Percentiles rank a stretch among this genome's conserved stretches.
Evolutionary conservation across 2,113 vertebrate genomes (phyloP).

Genomic region (Clarias batrachus): DNA sequence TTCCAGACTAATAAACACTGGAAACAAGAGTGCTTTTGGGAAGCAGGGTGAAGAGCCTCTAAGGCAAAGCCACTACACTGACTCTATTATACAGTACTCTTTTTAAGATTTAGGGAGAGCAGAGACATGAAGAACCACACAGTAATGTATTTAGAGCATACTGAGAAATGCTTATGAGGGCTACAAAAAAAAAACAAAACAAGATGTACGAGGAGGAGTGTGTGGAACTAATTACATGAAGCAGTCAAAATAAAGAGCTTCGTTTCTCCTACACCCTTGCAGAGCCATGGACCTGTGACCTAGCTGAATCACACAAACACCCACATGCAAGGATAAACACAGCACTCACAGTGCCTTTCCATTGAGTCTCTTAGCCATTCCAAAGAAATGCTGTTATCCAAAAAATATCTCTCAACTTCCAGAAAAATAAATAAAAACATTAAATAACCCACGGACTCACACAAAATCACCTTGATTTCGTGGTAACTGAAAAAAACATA

Average conservation of each 20-base stretch:
- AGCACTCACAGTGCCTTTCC: background rate
- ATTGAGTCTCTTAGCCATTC: background rate
- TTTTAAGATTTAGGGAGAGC: background rate
- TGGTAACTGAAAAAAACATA: background rate
- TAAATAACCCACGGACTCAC: background rate
- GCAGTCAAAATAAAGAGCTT: constrained; percentile 23
- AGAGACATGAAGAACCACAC: background rate
- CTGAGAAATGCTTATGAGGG: background rate
- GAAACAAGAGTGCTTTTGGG: background rate
- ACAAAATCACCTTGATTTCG: background rate
- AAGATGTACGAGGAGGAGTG: background rate
- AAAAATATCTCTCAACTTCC: background rate
- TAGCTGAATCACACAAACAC: background rate
- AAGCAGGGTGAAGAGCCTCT: background rate
- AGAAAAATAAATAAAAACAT: background rate
- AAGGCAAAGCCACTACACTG: background rate
- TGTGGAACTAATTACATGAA: background rate
- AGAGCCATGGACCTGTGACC: background rate
- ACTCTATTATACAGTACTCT: background rate
- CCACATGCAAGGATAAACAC: background rate
- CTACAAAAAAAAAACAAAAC: constrained; percentile 6
- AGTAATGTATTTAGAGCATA: background rate
- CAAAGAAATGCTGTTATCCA: background rate
- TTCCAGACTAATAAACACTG: constrained; percentile 7
- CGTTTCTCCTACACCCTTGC: background rate